These are phyloP conservation scores for Catotricha subobsoleta DNA, from an alignment of 2,888 invertebrate genomes.

Conservation along the genomic window DNA sequence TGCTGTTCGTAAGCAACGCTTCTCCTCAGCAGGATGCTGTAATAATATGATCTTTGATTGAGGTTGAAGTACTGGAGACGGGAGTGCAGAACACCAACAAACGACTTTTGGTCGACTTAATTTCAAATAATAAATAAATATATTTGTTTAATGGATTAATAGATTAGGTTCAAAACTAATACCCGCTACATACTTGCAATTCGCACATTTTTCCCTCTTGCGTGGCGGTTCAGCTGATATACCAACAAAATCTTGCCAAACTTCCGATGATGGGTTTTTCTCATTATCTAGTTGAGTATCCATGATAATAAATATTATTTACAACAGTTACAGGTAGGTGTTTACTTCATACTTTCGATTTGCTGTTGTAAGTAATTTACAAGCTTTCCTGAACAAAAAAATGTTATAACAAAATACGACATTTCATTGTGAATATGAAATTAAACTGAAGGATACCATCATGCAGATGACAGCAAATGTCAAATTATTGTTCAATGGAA, in stretches of 20 bases:
- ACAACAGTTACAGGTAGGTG: too few species aligned
- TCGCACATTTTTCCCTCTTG: slow-evolving; percentile 48
- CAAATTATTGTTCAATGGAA: too few species aligned
- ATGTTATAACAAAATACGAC: too few species aligned
- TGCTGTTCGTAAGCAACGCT: slow-evolving; percentile 72
- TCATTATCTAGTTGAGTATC: too few species aligned
- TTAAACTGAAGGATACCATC: too few species aligned
- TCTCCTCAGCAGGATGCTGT: slow-evolving; percentile 88
- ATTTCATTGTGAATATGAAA: too few species aligned
- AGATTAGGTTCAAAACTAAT: not conserved
- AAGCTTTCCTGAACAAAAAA: too few species aligned
- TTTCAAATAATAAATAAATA: slow-evolving; percentile 11
- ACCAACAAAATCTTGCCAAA: slow-evolving; percentile 52
- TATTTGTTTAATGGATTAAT: not conserved
- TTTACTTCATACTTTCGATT: too few species aligned
- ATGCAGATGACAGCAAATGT: too few species aligned
- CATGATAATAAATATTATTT: too few species aligned
- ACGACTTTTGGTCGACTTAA: slow-evolving; percentile 63
- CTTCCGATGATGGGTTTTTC: slow-evolving; percentile 32
- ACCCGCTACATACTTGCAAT: slow-evolving; percentile 46
- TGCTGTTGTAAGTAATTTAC: too few species aligned
- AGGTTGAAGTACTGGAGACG: slow-evolving; percentile 47
- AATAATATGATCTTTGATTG: slow-evolving; percentile 58
- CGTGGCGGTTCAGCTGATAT: slow-evolving; percentile 60
- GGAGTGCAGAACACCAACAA: slow-evolving; percentile 81